Base-by-base conservation (phyloP, 2,797 vertebrate genomes). In the Tenualosa thibaudeaui region DNA sequence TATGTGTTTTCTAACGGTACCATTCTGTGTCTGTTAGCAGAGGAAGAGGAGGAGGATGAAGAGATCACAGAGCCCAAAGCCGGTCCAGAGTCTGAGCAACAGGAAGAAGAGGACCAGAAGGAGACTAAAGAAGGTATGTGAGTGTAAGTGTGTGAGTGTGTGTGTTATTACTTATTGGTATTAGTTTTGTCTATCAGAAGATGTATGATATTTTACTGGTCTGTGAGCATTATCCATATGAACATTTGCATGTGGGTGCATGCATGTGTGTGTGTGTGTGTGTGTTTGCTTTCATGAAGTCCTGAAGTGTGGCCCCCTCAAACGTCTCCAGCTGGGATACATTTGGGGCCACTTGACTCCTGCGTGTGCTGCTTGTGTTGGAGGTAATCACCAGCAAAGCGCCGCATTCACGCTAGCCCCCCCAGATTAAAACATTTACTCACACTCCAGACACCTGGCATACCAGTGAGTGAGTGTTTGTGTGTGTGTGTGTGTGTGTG, bases 1-100 rank as follows among this genome's bases (percentile, higher is more conserved):
- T 40, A 40, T 46, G 19, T 43, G 4, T 43, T 19, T 22, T 46
- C 19, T 54, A 40, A 81, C 62, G 50, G 60, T 81, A 68, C 81
- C 83, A 81, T 88, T 85, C 60, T 89, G 62, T 86, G 81, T 90
- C 51, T 95, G 22, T 65, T 87, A 93, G 93, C 92, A 94, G 91
- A 92, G 95, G 98, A 98, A 89, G 97, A 99, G 92, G 97, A 99
- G 89, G 98, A 99, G 83, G 97, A 99, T 81, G 97, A 98, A 90
- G 97, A 98, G 93, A 94, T 97, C 92, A 94, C 96, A 83, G 97
- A 97, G 87, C 92, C 92, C 2, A 98, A 98, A 95, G 93, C 91
- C 78, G 95, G 95, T 54, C 93, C 94, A 2, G 97, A 98, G 86
- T 94, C 94, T 12, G 97, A 98, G 90, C 93, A 88, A n/a, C 97